A percentile compares a stretch with the other conserved stretches of the same genome.
These are phyloP conservation scores for Chaetorhynchus papuensis DNA, from an alignment of 2,113 vertebrate species.

Conservation along the genomic window DNA sequence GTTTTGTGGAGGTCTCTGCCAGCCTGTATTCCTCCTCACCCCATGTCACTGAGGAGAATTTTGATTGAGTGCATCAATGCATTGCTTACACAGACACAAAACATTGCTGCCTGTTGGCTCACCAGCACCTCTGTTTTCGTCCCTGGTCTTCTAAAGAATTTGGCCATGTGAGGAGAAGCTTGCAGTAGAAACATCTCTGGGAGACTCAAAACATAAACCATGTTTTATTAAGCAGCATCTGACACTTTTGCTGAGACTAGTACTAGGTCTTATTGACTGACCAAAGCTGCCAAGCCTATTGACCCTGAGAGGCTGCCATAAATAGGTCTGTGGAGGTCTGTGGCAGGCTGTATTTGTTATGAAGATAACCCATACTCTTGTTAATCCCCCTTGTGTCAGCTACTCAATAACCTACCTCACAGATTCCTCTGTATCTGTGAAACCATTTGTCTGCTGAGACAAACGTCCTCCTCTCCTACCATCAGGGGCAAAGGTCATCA, in stretches of 20 bases:
- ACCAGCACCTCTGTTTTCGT: neutral
- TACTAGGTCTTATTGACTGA: conserved; percentile 37
- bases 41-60: neutral
- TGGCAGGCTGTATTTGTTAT: conserved; percentile 49
- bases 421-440: conserved; percentile 5
- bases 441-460: neutral
- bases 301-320: conserved; percentile 32
- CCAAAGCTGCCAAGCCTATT: conserved; percentile 34
- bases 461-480: neutral
- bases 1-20: neutral
- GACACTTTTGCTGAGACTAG: neutral
- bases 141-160: neutral
- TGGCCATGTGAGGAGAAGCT: conserved; percentile 21
- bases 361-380: conserved; percentile 7
- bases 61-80: neutral
- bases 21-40: neutral
- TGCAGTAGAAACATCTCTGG: neutral
- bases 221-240: neutral
- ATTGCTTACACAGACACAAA: neutral
- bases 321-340: neutral
- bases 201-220: conserved; percentile 49
- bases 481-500: neutral
- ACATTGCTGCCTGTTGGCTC: neutral
- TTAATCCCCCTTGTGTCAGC: conserved; percentile 14
- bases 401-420: neutral